Percentiles rank a stretch among this genome's conserved stretches.
Conservation (phyloP, 2,113 vertebrate species). For the Clarias macrocephalus region DNA sequence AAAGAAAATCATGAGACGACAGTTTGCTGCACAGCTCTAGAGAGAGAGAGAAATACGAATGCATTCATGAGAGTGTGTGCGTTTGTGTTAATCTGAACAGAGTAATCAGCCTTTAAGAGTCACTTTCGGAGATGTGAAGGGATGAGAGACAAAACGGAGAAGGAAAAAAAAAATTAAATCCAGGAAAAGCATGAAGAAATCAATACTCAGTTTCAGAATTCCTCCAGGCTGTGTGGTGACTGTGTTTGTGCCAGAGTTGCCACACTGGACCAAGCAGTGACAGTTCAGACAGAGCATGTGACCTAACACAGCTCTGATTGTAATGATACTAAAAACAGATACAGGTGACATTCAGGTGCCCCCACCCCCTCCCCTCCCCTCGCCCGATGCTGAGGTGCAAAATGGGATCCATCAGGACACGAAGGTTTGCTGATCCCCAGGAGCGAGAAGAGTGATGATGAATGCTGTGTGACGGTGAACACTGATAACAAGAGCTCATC, state of each 20-base stretch:
- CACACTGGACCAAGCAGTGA: conserved; percentile 18
- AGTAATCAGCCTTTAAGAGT: conserved; percentile 31
- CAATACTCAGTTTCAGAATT: conserved; percentile 45
- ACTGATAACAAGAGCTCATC: conserved; percentile 94
- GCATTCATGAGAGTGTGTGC: conserved; percentile 29
- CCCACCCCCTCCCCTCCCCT: not conserved
- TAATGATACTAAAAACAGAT: conserved; percentile 73
- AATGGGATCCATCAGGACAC: conserved; percentile 58
- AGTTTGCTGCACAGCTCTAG: conserved; percentile 48
- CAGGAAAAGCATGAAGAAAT: conserved; percentile 51
- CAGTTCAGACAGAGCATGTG: not conserved
- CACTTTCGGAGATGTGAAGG: conserved; percentile 31
- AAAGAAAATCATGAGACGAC: conserved; percentile 59
- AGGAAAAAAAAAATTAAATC: conserved; percentile 50
- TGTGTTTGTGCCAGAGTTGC: conserved; percentile 39
- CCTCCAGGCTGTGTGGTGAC: conserved; percentile 14
- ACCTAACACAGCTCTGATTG: conserved; percentile 16
- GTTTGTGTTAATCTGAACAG: conserved; percentile 37
- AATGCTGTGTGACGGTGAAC: conserved; percentile 73
- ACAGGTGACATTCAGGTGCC: conserved; percentile 82
- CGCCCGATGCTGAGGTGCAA: conserved; percentile 44
- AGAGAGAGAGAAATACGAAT: conserved; percentile 24
- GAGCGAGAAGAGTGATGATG: conserved; percentile 66
- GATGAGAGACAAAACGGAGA: conserved; percentile 20
- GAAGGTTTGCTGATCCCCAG: conserved; percentile 70